Evolutionary conservation across 2,888 invertebrate species (phyloP), one percentile per base, ranked within the genome.

Genomic region (Epirrhoe tristata): DNA sequence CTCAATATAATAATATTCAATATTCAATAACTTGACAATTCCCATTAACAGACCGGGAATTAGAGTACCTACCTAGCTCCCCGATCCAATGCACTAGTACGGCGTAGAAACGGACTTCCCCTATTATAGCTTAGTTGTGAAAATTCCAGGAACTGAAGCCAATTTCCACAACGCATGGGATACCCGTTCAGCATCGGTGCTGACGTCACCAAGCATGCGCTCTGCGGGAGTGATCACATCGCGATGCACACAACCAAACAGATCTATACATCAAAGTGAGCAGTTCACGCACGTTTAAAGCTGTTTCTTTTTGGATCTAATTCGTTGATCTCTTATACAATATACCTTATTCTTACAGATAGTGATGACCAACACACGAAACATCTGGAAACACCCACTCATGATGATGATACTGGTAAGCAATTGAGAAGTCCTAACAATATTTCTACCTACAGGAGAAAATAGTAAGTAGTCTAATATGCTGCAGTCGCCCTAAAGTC

Each of bases 141-240:
- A 0, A 39, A 39, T 52, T 64, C 54, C 60, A 69, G 69, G 50
- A n/a, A 17, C 53, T 1, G 60, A 66, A 63, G 31, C 50, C 3
- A 8, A 24, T 17, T 55, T 52, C 8, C 43, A 32, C 5, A 10
- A 14, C 34, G 0, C 12, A 24, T 12, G 31, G 1, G 62, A 58
- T 6, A 63, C 56, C 32, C 66, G 63, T 1, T 74, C 73, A 6
- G 69, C 67, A 1, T 57, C 66, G 6, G 69, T 69, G 43, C 34
- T 73, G 58, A 63, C 71, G 14, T 67, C 69, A 7, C 67, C 69
- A 1, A 58, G 59, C 12, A 51, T 71, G 24, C 68, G 67, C 0
- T 75, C 74, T 3, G 69, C 70, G 2, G 60, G 69, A 5, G 68
- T 66, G 6, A 54, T 73, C 55, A 73, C 74, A 31, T 67, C 67